Conservation (phyloP, 2,113 vertebrate genomes). For the Passer domesticus region DNA sequence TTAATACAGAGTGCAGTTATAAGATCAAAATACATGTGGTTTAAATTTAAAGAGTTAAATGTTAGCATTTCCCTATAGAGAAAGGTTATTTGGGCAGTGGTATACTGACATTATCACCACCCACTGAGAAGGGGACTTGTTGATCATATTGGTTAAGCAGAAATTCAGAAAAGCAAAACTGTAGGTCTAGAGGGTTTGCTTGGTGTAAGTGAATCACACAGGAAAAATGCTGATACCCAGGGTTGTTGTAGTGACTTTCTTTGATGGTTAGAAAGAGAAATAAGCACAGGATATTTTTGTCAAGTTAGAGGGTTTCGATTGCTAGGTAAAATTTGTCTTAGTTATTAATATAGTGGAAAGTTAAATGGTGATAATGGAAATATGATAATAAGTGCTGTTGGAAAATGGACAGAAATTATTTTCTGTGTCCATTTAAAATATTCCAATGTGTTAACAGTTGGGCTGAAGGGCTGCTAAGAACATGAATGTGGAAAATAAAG, state of each 20-base stretch:
- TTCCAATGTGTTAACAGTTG: neutral
- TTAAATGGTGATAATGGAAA: constrained; percentile 2
- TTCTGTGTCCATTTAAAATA: neutral
- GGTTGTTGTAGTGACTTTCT: neutral
- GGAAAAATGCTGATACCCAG: constrained; percentile 43
- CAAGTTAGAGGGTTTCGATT: neutral
- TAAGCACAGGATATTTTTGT: neutral
- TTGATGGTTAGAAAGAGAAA: constrained; percentile 42
- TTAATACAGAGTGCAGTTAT: neutral
- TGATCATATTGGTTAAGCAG: constrained; percentile 19
- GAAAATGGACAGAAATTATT: neutral
- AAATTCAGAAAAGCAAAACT: constrained; percentile 1
- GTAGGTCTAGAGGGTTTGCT: constrained; percentile 12
- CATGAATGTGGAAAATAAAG: neutral
- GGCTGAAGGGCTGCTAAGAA: neutral
- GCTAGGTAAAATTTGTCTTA: neutral
- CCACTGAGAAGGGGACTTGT: constrained; percentile 32
- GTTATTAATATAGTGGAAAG: constrained; percentile 13
- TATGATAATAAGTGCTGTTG: neutral
- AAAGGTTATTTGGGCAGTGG: constrained; percentile 32
- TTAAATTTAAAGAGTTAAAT: constrained; percentile 58
- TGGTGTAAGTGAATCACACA: constrained; percentile 40
- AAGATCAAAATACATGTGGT: constrained; percentile 31
- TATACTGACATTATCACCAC: constrained; percentile 52
- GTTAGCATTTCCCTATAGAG: constrained; percentile 49